phyloP scores from a whole-genome alignment of 2,797 vertebrate species.

The Lepus oiostolus region DNA sequence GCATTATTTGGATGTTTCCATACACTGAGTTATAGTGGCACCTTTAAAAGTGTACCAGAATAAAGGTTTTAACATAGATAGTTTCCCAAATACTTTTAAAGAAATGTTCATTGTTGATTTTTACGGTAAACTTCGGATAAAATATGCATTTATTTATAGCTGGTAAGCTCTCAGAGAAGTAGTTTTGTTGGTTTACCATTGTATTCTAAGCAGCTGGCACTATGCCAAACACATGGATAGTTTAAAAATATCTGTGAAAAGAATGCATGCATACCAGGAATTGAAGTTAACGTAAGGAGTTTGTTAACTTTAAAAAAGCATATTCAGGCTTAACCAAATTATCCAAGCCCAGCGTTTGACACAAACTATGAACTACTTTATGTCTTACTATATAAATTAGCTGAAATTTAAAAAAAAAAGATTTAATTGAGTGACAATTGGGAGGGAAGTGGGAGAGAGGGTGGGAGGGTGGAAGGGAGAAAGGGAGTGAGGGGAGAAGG shows the following conservation, averaged over 20 bases:
- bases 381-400: not conserved
- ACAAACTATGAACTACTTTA: not conserved
- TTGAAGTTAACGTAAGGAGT: not conserved
- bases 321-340: not conserved
- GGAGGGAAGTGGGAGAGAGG: too few species aligned
- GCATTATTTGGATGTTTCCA: not conserved
- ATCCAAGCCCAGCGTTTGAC: not conserved
- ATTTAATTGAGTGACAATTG: not conserved
- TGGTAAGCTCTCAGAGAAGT: not conserved
- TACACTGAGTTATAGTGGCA: not conserved
- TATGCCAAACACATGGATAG: not conserved
- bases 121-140: not conserved
- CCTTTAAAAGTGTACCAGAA: not conserved
- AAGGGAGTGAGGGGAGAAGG: too few species aligned
- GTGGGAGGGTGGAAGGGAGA: too few species aligned
- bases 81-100: constrained; percentile 34
- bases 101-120: not conserved
- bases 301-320: not conserved
- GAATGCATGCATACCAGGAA: not conserved
- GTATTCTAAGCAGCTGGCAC: not conserved
- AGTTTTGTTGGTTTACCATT: not conserved
- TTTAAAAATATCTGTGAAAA: not conserved
- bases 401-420: too few species aligned
- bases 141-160: constrained; percentile 7
- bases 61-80: not conserved